A percentile compares a stretch with the other conserved stretches of the same genome.
Conservation (phyloP, 2,888 invertebrate genomes). For the Tyria jacobaeae region DNA sequence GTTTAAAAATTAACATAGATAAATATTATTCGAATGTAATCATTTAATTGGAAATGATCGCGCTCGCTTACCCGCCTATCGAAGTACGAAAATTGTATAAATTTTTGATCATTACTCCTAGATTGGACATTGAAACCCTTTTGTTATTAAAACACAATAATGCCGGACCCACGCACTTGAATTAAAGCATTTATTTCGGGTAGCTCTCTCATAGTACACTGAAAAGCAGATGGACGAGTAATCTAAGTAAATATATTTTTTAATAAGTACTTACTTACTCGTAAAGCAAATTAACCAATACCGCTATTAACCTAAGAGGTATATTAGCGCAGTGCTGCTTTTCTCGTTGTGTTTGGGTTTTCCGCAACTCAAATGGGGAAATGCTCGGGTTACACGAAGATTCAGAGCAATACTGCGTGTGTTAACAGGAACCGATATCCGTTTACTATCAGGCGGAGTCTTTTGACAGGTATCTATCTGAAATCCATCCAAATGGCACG, state of each 20-base stretch:
- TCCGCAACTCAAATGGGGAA: no score
- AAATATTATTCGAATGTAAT: slow-evolving; percentile 10
- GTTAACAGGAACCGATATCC: not conserved
- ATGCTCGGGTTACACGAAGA: no score
- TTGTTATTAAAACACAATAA: slow-evolving; percentile 45
- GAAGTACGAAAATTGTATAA: slow-evolving; percentile 34
- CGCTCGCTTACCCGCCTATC: slow-evolving; percentile 22
- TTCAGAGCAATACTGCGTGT: no score
- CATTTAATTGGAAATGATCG: slow-evolving; percentile 19
- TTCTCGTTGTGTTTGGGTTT: not conserved
- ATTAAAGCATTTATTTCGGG: slow-evolving; percentile 41
- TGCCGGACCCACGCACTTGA: slow-evolving; percentile 21
- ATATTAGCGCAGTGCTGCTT: not conserved
- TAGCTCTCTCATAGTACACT: slow-evolving; percentile 22
- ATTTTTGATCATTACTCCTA: slow-evolving; percentile 34
- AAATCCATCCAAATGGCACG: not conserved
- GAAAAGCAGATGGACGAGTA: slow-evolving; percentile 1
- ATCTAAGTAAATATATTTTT: not conserved
- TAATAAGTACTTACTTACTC: no score
- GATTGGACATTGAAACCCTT: slow-evolving; percentile 35
- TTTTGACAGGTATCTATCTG: no score
- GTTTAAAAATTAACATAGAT: not conserved
- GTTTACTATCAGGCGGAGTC: not conserved
- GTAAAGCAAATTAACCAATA: no score
- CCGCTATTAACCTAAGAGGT: no score